Conservation (phyloP, 2,113 vertebrate genomes). For the Saguinus midas region DNA sequence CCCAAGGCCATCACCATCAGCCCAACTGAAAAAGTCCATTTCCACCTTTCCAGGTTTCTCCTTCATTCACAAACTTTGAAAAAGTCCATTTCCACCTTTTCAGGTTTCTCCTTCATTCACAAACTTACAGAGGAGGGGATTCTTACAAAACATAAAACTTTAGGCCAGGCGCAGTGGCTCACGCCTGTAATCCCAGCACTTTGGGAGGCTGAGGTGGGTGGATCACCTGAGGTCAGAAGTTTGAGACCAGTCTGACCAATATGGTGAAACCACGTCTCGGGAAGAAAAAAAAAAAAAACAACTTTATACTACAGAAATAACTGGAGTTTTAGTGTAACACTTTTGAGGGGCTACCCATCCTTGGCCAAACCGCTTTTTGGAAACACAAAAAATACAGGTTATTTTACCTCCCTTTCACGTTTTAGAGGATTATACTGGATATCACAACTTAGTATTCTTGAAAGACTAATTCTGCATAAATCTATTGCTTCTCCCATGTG, state of each 20-base stretch:
- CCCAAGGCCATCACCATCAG: not conserved
- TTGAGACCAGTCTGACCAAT: no score
- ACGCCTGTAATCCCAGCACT: no score
- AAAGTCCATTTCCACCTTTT: not conserved
- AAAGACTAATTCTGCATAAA: conserved; percentile 11
- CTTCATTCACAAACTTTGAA: conserved; percentile 29
- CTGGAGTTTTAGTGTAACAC: not conserved
- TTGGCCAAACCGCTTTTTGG: not conserved
- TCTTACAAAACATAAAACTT: conserved; percentile 39
- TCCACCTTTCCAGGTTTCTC: not conserved
- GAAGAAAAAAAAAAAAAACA: not conserved
- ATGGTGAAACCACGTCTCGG: no score
- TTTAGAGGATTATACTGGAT: not conserved
- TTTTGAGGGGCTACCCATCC: not conserved
- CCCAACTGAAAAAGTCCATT: not conserved
- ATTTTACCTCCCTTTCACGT: not conserved
- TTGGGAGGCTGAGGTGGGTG: no score
- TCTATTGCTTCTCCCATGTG: not conserved
- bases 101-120: not conserved
- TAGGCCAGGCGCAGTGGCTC: not conserved
- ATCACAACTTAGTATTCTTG: not conserved
- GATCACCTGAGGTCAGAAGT: no score
- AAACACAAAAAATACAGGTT: conserved; percentile 27
- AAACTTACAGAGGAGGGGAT: not conserved
- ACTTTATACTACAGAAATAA: conserved; percentile 44